Conservation (phyloP, 2,888 invertebrate genomes). For the Osmoderma eremita region DNA sequence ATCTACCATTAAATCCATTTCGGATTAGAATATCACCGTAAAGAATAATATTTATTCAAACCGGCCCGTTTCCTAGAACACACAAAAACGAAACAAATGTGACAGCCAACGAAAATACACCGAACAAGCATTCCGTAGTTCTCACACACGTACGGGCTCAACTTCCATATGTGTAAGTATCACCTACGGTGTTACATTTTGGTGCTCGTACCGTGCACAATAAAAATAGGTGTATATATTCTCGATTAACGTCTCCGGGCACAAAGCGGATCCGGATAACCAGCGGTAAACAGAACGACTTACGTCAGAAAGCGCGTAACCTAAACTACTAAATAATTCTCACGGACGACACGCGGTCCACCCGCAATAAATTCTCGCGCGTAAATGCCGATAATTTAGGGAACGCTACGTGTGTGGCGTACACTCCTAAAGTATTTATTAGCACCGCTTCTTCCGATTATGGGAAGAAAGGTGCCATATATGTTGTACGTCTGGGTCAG, state of each 20-base stretch:
- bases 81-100: constrained; percentile 25
- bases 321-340: constrained; percentile 35
- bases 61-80: constrained; percentile 7
- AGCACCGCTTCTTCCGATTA: constrained; percentile 7
- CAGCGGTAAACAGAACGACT: constrained; percentile 18
- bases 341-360: constrained; percentile 11
- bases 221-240: constrained; percentile 33
- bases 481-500: background rate
- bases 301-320: constrained; percentile 33
- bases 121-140: too few species aligned
- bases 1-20: background rate
- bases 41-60: constrained; percentile 12
- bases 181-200: constrained; percentile 13
- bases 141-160: too few species aligned
- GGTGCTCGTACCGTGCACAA: constrained; percentile 17
- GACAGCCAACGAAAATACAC: constrained; percentile 1
- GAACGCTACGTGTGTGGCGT: constrained; percentile 20
- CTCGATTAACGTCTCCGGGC: constrained; percentile 24
- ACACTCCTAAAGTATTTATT: constrained; percentile 30
- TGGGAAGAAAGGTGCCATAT: background rate
- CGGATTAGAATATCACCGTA: constrained; percentile 17
- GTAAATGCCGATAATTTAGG: constrained; percentile 35
- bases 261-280: constrained; percentile 8
- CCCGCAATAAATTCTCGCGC: constrained; percentile 19
- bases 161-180: too few species aligned